A percentile compares a stretch with the other conserved stretches of the same genome.
Conservation (phyloP, 64 coral and sea anemone species). For the Anthopleura sola region DNA sequence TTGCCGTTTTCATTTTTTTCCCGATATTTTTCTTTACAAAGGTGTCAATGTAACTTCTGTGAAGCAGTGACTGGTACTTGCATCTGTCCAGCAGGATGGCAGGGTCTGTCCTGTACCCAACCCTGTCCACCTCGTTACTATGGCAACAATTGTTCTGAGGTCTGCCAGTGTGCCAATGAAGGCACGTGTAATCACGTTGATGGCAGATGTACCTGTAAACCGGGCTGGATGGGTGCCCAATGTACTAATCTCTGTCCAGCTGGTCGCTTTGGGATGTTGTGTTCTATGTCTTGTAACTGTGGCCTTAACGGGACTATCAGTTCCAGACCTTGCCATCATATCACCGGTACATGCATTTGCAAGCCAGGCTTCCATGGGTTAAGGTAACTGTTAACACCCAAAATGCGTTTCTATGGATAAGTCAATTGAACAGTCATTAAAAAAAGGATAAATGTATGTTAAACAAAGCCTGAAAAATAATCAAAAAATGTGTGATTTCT, state of each 20-base stretch:
- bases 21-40: not conserved
- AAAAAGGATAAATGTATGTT: too few relatives aligned
- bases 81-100: constrained; percentile 52
- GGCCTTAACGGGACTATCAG: constrained; percentile 36
- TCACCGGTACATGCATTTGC: constrained; percentile 70
- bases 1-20: not conserved
- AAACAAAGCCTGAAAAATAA: not conserved
- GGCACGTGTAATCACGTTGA: constrained; percentile 75
- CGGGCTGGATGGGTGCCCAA: constrained; percentile 62
- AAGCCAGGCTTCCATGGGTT: constrained; percentile 57
- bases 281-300: constrained; percentile 66
- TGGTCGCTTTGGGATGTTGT: constrained; percentile 66
- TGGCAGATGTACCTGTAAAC: constrained; percentile 68
- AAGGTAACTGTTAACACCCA: constrained; percentile 45
- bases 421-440: not conserved
- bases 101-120: constrained; percentile 38
- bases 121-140: constrained; percentile 38
- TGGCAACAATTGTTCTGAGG: constrained; percentile 33
- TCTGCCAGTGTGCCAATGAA: constrained; percentile 48
- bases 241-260: constrained; percentile 57
- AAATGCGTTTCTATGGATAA: not conserved
- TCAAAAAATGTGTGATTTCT: not conserved
- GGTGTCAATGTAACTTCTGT: constrained; percentile 37
- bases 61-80: constrained; percentile 49
- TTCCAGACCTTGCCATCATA: constrained; percentile 47